Conservation (phyloP, 2,113 vertebrate species). For the Chrysochloris asiatica region DNA sequence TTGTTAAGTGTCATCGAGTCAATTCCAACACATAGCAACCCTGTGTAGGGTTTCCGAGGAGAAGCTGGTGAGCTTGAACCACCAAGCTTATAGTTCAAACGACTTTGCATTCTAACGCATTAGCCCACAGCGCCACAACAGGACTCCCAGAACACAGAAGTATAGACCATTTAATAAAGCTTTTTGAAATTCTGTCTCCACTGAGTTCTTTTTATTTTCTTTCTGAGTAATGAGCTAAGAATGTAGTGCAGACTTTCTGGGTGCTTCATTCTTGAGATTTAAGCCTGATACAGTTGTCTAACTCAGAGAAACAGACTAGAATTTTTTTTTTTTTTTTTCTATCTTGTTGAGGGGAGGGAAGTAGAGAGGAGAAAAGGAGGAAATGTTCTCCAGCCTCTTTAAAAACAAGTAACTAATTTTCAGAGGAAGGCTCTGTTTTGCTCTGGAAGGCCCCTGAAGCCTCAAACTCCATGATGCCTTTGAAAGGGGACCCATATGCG, state of each 20-base stretch:
- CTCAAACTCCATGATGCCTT: conserved; percentile 5
- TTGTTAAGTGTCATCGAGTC: too few species aligned
- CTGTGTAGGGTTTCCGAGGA: too few species aligned
- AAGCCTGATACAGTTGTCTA: conserved; percentile 28
- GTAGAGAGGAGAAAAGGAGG: background rate
- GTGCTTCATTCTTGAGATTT: conserved; percentile 30
- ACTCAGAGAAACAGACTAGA: background rate
- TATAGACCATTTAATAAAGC: background rate
- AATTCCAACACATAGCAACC: too few species aligned
- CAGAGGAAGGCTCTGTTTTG: conserved; percentile 30
- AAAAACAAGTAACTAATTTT: background rate
- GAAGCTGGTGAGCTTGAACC: too few species aligned
- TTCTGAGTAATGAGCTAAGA: background rate
- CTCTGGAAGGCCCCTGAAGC: conserved; percentile 1
- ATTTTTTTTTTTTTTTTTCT: background rate
- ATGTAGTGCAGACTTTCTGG: conserved; percentile 30
- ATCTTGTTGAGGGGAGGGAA: background rate
- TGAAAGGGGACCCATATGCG: conserved; percentile 37
- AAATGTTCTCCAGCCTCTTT: background rate
- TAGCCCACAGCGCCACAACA: too few species aligned
- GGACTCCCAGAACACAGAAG: conserved; percentile 14
- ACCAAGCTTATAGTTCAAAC: too few species aligned
- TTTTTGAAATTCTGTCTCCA: background rate
- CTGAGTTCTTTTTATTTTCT: background rate
- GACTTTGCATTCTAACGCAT: too few species aligned